Conservation (phyloP, 2,888 invertebrate genomes). For the Himalopsyche japonica region DNA sequence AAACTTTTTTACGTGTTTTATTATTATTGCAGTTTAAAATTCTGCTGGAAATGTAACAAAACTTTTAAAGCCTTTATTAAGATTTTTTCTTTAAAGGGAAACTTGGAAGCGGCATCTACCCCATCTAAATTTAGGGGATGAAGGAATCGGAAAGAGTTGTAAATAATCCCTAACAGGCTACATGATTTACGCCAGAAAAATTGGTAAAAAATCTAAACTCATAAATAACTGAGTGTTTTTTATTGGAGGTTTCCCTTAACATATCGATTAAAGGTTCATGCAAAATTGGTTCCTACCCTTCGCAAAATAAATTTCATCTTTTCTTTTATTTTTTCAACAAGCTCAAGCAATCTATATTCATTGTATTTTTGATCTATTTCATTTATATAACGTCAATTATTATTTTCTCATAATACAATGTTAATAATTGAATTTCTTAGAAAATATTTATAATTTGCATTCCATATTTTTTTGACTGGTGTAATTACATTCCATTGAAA, state of each 20-base stretch:
- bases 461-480: too few species aligned
- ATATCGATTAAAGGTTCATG: background rate
- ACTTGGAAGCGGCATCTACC: background rate
- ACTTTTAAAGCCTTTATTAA: background rate
- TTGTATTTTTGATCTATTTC: too few species aligned
- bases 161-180: background rate
- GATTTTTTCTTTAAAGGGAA: background rate
- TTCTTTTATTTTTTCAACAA: too few species aligned
- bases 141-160: background rate
- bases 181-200: background rate
- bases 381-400: too few species aligned
- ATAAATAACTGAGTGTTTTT: background rate
- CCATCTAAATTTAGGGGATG: background rate
- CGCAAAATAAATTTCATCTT: too few species aligned
- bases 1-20: background rate
- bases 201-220: background rate
- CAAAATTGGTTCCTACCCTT: too few species aligned
- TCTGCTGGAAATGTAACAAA: background rate
- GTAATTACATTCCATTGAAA: too few species aligned
- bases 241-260: background rate
- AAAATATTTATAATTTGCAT: too few species aligned
- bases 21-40: background rate
- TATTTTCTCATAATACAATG: too few species aligned
- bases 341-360: too few species aligned
- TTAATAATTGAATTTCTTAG: too few species aligned